These are phyloP conservation scores for Drosophila pachea DNA, from an alignment of 1,140 invertebrate genomes.

Conservation along the genomic window DNA sequence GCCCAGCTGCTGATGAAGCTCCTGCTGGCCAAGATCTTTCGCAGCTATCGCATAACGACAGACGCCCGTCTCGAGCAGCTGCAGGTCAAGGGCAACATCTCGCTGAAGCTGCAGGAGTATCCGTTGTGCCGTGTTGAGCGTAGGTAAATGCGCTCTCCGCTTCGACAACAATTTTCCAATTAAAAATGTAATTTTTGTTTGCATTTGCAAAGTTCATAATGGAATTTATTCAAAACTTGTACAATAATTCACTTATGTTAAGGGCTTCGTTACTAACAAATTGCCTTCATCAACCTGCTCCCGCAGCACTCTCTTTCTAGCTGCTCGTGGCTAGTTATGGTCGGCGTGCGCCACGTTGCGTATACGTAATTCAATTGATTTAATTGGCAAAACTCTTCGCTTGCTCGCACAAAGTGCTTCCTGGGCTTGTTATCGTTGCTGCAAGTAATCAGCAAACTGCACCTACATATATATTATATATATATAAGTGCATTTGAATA, in stretches of 20 bases:
- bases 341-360: conserved; percentile 33
- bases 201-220: conserved; percentile 52
- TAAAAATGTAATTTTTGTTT: conserved; percentile 64
- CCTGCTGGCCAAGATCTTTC: conserved; percentile 69
- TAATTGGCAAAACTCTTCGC: conserved; percentile 34
- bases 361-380: conserved; percentile 63
- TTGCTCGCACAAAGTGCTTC: conserved; percentile 4
- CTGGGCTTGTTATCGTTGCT: not conserved
- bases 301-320: conserved; percentile 14
- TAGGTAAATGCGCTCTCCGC: conserved; percentile 30
- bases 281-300: conserved; percentile 29
- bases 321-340: conserved; percentile 13
- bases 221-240: conserved; percentile 61
- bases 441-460: conserved; percentile 29
- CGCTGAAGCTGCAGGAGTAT: conserved; percentile 67
- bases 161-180: conserved; percentile 57
- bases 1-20: conserved; percentile 72
- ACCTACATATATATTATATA: conserved; percentile 1
- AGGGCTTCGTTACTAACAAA: conserved; percentile 50
- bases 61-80: conserved; percentile 56
- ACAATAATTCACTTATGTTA: conserved; percentile 51
- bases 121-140: conserved; percentile 61
- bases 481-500: not conserved
- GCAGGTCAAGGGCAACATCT: conserved; percentile 68
- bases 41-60: conserved; percentile 62